Conservation (phyloP, 2,888 invertebrate species). For the Gisinianus flammeolus region DNA sequence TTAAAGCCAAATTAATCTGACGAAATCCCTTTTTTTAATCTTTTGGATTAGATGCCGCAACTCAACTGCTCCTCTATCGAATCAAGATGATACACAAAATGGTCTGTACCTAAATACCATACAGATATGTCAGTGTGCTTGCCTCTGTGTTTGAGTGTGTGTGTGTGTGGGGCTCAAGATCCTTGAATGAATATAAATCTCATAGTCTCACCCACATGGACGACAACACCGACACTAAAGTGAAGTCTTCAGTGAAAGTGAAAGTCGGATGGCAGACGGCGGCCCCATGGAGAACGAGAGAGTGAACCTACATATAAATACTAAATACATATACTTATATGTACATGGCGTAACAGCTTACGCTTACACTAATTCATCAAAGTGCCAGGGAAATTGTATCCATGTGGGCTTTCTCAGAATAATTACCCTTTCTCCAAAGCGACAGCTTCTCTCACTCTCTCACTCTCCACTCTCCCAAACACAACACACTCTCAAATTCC, state of each 20-base stretch:
- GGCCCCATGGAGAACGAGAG: background rate
- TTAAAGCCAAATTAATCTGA: background rate
- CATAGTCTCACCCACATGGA: background rate
- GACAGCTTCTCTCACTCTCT: background rate
- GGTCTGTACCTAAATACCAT: background rate
- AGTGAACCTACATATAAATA: background rate
- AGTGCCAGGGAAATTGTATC: conserved; percentile 9
- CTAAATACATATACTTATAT: background rate
- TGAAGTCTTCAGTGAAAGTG: no score
- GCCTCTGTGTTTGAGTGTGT: background rate
- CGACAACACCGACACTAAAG: no score
- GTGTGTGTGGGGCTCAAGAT: no score
- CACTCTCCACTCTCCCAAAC: background rate
- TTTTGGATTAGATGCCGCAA: background rate
- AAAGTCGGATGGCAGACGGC: no score
- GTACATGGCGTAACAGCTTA: background rate
- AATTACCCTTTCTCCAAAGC: no score
- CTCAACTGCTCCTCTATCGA: background rate
- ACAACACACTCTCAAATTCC: background rate
- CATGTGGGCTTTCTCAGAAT: conserved; percentile 1
- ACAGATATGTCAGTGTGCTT: background rate
- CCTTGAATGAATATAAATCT: background rate
- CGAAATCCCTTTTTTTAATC: background rate
- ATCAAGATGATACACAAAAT: no score
- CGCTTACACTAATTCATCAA: conserved; percentile 26